Evolutionary conservation across 2,797 vertebrate species (phyloP), one percentile per base, ranked within the genome.

Genomic region (Galaxias olidus): DNA sequence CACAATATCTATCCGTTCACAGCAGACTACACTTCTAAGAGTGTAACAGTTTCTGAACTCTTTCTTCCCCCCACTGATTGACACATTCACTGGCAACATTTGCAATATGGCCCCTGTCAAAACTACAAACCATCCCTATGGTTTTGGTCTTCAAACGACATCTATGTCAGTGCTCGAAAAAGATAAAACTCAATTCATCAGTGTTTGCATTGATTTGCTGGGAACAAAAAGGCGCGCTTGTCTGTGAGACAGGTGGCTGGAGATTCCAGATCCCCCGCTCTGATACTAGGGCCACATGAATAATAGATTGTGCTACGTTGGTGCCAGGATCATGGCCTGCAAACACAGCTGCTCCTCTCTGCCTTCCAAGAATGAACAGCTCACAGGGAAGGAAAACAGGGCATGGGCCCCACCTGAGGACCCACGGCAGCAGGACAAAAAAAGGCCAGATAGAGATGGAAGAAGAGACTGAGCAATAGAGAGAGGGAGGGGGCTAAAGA

Each of bases 251-350:
- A 96, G 94, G 94, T 96, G 95, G 94, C 91, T 92, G 93, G 94
- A 95, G 94, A 94, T 71, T 96, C 94, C 68, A 66, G 63, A 66
- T 67, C 59, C 59, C 63, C 51, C 93, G 93, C 94, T 92, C 93
- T 94, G 95, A 94, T 93, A 95, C 93, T 92, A 92, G 94, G 94
- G 94, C 94, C 92, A 93, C 94, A 96, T 96, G 94, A 96, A 96
- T 96, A 95, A 96, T 96, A 95, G 94, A 96, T 95, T 94, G 91
- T 92, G 90, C 90, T 91, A 91, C 89, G 92, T 93, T 91, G 91
- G 93, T 93, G 94, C 94, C 93, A 94, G 94, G 93, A 95, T 90
- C 93, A 92, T 91, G 93, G 93, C 92, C 93, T 93, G 93, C 93
- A 94, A 94, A 95, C 94, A 95, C 94, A 95, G 94, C 93, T 96